Evolutionary conservation across 2,888 invertebrate genomes (phyloP).

Genomic region (Keiferia lycopersicella): DNA sequence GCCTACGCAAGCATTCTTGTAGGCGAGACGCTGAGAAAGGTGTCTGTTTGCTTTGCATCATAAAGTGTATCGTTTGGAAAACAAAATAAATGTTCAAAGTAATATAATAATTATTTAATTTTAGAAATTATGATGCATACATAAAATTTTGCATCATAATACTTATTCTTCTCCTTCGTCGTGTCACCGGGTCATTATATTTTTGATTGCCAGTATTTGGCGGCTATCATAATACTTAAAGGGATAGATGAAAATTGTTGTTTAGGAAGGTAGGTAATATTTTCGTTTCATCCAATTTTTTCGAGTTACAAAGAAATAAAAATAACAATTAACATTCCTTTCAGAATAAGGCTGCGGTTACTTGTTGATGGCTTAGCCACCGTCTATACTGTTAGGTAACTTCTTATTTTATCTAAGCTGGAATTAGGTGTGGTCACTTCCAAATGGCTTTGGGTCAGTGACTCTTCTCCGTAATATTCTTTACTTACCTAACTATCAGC

Average conservation of each 20-base stretch:
- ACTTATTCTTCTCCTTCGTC: no score
- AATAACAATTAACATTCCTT: neutral
- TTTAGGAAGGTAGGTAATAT: no score
- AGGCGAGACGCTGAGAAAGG: conserved; percentile 6
- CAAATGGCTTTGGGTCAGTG: conserved; percentile 46
- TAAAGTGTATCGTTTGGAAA: neutral
- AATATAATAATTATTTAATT: no score
- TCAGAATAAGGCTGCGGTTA: conserved; percentile 24
- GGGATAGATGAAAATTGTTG: no score
- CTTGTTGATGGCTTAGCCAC: conserved; percentile 56
- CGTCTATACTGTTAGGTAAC: conserved; percentile 45
- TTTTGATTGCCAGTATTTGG: no score
- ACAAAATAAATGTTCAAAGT: neutral
- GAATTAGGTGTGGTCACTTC: conserved; percentile 47
- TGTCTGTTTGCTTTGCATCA: neutral
- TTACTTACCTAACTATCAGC: conserved; percentile 24
- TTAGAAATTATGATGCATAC: no score
- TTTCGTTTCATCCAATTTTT: neutral
- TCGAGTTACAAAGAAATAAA: neutral
- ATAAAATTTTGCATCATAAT: no score
- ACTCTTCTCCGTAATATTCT: conserved; percentile 29
- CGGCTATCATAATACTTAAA: no score
- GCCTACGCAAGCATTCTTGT: conserved; percentile 27
- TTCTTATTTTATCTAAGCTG: conserved; percentile 46
- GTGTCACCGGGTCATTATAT: no score